Evolutionary conservation across 2,113 vertebrate genomes (phyloP), one percentile per base, ranked within the genome.

Genomic region (Perognathus longimembris): DNA sequence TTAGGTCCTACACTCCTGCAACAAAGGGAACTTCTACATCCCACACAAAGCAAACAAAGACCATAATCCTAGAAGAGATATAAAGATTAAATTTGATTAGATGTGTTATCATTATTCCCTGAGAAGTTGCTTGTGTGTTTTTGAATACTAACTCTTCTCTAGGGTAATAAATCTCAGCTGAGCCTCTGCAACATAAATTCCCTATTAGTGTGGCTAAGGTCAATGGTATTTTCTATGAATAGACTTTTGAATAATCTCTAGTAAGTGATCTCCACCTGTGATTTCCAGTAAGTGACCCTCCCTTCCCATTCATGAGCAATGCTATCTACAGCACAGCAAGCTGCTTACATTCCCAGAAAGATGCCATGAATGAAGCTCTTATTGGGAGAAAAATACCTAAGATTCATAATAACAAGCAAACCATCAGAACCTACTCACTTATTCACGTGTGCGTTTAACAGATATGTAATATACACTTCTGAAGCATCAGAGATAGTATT

Each of bases 231-330:
- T 42, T 22, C 83, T 84, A 30, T 22, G 15, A 80, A 50, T 1
- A 90, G 61, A 88, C 54, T 76, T 81, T 32, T 24, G 79, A 91
- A 67, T 89, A 78, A 77, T 57, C 84, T 76, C 67, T 18, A 80
- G 54, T 76, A 77, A 50, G 9, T 75, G 81, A 84, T 45, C 77
- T 38, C 50, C 32, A 63, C 74, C 87, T 76, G 42, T 40, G 61
- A 70, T 22, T 50, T 54, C 69, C 11, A 83, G 30, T 30, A 24
- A 9, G 17, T 34, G 40, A 32, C 18, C 15, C 50, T 4, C 50
- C 15, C 12, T 24, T 54, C n/a, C 7, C 70, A 67, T 86, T 69
- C 20, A 4, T 22, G 22, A 9, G 18, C 18, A 54, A 75, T 77
- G 24, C 28, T 38, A 63, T n/a, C 36, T 42, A 20, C 54, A 93